Evolutionary conservation across 2,113 vertebrate species (phyloP).

Genomic region (Collichthys lucidus): DNA sequence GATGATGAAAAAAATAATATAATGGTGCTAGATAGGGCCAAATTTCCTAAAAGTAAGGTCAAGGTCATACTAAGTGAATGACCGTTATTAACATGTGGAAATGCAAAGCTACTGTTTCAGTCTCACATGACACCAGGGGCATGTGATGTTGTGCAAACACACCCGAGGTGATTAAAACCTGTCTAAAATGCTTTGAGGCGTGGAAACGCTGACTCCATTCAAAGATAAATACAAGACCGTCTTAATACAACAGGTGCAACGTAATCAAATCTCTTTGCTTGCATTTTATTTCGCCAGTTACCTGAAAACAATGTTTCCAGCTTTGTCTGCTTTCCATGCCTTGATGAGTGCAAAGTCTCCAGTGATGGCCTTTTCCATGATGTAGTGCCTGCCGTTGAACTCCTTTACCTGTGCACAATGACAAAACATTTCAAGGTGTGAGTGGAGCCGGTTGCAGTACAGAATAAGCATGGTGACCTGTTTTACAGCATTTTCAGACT

Average conservation of each 20-base stretch:
- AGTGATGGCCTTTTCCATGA: slow-evolving; percentile 95
- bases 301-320: slow-evolving; percentile 97
- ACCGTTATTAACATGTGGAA: background rate
- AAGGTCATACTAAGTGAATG: background rate
- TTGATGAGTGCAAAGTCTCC: slow-evolving; percentile 97
- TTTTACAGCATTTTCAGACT: slow-evolving; percentile 12
- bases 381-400: slow-evolving; percentile 91
- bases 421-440: background rate
- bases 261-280: background rate
- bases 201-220: background rate
- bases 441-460: background rate
- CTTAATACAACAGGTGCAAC: background rate
- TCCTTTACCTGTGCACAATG: slow-evolving; percentile 87
- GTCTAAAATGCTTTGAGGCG: background rate
- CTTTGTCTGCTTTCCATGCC: slow-evolving; percentile 96
- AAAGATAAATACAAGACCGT: slow-evolving; percentile 15
- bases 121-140: slow-evolving; percentile 1
- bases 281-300: slow-evolving; percentile 61
- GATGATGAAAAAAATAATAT: background rate
- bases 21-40: background rate
- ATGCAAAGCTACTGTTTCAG: background rate
- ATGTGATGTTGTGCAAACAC: slow-evolving; percentile 55
- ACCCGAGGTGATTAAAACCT: slow-evolving; percentile 1
- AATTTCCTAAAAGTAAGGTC: background rate
- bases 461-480: background rate